These are phyloP conservation scores for Amia ocellicauda DNA, from an alignment of 2,113 vertebrate species.

Conservation along the genomic window DNA sequence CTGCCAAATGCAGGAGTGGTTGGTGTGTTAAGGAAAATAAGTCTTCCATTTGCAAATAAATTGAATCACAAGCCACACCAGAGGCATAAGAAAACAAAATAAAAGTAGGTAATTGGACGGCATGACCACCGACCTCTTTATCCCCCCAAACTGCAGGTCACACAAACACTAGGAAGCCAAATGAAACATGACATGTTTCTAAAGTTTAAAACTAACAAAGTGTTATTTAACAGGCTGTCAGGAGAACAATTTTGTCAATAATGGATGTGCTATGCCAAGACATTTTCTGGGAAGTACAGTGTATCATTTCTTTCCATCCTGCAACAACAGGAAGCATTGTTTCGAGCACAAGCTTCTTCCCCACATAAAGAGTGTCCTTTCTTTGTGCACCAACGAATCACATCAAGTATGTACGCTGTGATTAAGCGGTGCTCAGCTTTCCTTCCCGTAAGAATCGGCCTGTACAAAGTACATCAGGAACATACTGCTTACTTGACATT, in stretches of 20 bases:
- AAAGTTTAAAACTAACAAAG: background rate
- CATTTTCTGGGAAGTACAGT: background rate
- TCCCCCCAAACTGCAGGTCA: too few relatives aligned
- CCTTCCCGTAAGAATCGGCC: background rate
- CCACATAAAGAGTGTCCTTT: background rate
- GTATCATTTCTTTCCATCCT: conserved; percentile 4
- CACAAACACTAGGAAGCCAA: too few relatives aligned
- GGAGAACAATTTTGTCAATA: background rate
- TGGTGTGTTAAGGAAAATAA: too few relatives aligned
- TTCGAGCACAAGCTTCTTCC: background rate
- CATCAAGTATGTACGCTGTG: background rate
- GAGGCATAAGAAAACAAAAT: too few relatives aligned
- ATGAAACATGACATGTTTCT: too few relatives aligned
- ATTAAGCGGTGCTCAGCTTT: background rate
- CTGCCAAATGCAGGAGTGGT: background rate
- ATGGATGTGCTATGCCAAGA: too few relatives aligned
- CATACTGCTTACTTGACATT: too few relatives aligned
- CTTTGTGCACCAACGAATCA: background rate
- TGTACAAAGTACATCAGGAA: too few relatives aligned
- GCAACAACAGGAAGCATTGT: conserved; percentile 4
- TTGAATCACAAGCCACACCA: too few relatives aligned
- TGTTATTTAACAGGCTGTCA: background rate
- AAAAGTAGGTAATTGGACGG: too few relatives aligned
- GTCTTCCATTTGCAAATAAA: too few relatives aligned
- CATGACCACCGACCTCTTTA: too few relatives aligned